Evolutionary conservation across 2,113 vertebrate genomes (phyloP).

Genomic region (Tetraodon nigroviridis): DNA sequence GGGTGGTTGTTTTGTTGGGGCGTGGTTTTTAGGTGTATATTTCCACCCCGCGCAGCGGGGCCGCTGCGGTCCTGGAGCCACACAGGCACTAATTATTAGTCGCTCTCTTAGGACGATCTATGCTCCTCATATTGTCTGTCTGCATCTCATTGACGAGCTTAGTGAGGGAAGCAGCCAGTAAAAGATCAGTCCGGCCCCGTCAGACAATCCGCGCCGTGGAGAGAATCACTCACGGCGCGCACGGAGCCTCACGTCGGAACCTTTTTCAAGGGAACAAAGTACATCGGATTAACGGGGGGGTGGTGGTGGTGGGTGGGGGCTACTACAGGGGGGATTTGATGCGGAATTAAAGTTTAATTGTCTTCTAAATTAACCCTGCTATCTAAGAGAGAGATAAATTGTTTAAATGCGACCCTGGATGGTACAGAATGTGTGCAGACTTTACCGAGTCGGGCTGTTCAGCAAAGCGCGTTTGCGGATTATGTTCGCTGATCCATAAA

Average conservation of each 20-base stretch:
- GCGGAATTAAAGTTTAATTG: slow-evolving; percentile 44
- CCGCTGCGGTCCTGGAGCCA: slow-evolving; percentile 49
- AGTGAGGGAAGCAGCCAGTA: slow-evolving; percentile 53
- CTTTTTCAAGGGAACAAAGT: slow-evolving; percentile 21
- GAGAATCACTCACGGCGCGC: neutral
- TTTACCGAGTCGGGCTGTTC: neutral
- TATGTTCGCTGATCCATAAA: neutral
- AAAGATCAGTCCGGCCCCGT: slow-evolving; percentile 38
- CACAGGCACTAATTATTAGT: slow-evolving; percentile 63
- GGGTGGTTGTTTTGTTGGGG: too few species aligned
- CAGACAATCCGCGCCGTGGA: slow-evolving; percentile 25
- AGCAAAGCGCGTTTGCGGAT: neutral
- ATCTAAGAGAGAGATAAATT: neutral
- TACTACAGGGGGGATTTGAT: slow-evolving; percentile 31
- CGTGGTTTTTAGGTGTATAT: too few species aligned
- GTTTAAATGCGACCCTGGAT: neutral
- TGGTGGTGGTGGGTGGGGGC: slow-evolving; percentile 21
- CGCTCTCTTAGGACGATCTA: slow-evolving; percentile 65
- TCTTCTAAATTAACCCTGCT: slow-evolving; percentile 27
- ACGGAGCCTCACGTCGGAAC: slow-evolving; percentile 44
- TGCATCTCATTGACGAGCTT: slow-evolving; percentile 64
- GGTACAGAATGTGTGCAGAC: too few species aligned
- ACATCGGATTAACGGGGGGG: slow-evolving; percentile 31
- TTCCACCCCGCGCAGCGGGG: slow-evolving; percentile 7
- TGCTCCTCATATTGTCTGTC: slow-evolving; percentile 61